Base-by-base conservation (phyloP, 2,113 vertebrate genomes). In the Sphaerodactylus townsendi region DNA sequence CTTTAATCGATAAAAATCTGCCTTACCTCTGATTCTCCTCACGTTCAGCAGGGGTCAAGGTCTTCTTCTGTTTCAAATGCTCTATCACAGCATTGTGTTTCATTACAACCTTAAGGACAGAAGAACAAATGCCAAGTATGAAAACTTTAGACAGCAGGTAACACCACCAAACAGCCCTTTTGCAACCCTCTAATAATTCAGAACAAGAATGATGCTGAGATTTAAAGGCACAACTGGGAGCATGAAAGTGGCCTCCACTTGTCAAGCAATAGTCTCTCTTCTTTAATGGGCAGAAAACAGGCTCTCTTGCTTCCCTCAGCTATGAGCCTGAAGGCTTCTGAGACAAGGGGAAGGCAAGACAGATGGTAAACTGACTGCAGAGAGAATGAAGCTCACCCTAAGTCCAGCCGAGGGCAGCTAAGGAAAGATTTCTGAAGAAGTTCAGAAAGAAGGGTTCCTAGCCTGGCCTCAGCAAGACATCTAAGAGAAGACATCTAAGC, bases 21-120 rank as follows among this genome's bases (percentile, higher is more conserved):
- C 75, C 93, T 95, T 94, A 99, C 98, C 98, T 98, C 93, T 99
- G 98, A 94, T 99, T 99, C 93, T 99, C 98, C 91, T 99, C 98
- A 82, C 98, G 95, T 90, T 99, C 98, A 35, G 97, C 96, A 84
- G 98, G 98, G 89, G 98, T 98, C 95, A 98, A 90, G 14, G 94
- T 97, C 93, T 99, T 98, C 95, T 97, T 99, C 94, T 98, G 98
- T 84, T 99, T 99, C 94, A 98, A 95, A 92, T 99, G 98, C 79
- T 99, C 98, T 89, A 98, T 97, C 80, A 98, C 95, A 75, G 97
- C 95, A 85, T 98, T 98, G 92, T 99, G 98, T 91, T 99, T 99
- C 96, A 97, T 95, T 69, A 96, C 95, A 92, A 96, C 96, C 98
- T 99, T 93, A 5, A 93, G 88, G 74, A 93, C 66, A 92, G 91